Base-by-base conservation (phyloP, 2,797 vertebrate genomes). In the Chromis chromis region DNA sequence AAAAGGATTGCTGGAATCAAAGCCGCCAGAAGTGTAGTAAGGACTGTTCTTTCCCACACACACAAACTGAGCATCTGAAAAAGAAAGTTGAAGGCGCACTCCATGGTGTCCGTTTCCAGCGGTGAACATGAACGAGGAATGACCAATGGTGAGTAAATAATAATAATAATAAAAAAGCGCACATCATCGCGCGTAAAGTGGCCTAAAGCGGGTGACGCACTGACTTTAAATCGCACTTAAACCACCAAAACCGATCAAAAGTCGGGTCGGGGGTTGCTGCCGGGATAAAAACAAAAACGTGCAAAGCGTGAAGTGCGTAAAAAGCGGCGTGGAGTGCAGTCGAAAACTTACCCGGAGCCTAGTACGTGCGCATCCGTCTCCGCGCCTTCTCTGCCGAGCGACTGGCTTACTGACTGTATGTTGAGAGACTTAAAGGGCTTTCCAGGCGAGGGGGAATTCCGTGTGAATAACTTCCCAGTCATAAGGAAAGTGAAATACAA, bases 91-190 rank as follows among this genome's bases (percentile, higher is more conserved):
- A 81, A 52, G 49, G 65, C 16, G 36, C 61, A 24, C 11, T 39
- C 1, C 4, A 21, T 14, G 22, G 64, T 24, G 48, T 27, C 63
- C 5, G n/a, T 42, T 69, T 74, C 53, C 70, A 76, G 54, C 71
- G 69, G 84, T 71, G 90, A 93, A 71, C 22, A 92, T 93, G 90
- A 91, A 77, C 88, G 76, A 93, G 90, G 91, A 94, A 94, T 94
- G 93, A 94, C 92, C 88, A 93, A 95, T 95, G 94, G 94, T 95
- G 63, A 94, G 94, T 92, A 70, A 12, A 12, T 31, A 31, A 31
- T 4, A 31, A 31, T 4, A 31, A 7, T 4, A 31, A 31, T 4
- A 31, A 7, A 31, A 8, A 46, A 52, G 21, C 19, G 59, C 0
- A 11, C 1, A 1, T 70, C 42, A 10, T 4, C 28, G n/a, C 2